Base-by-base conservation (phyloP, 92 coral and sea anemone species). In the Paragorgia papillata region DNA sequence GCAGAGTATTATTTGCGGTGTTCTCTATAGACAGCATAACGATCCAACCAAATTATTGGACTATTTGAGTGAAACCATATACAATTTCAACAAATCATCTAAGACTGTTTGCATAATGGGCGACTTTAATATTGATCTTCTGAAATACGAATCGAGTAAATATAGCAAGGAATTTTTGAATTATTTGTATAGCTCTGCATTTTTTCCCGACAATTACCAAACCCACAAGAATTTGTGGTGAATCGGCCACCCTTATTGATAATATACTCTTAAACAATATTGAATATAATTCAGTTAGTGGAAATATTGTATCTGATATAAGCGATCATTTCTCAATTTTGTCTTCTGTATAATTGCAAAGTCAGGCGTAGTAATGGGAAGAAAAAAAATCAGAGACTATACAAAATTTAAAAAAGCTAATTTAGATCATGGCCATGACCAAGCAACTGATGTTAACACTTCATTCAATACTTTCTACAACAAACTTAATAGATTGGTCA, bases 21-120 rank as follows among this genome's bases (percentile, higher is more conserved):
- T 81, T 58, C 35, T 53, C 21, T 86, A 77, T 70, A 57, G 87
- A 57, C 90, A 86, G 64, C 90, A 86, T 60, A 86, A 77, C 73
- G 55, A 53, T 76, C 62, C 90, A 31, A 64, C 83, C 50, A 62
- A 48, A 55, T 82, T 82, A 31, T 51, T 82, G 25, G 75, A 82
- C 17, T 82, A 73, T 22, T 24, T 82, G 41, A 59, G 74, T 24
- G 85, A 81, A 34, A 68, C 60, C 48, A 66, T 81, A 20, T 76
- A 69, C 43, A 57, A 58, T 39, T 35, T 37, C 9, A 37, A 37
- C 62, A 66, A 37, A 9, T 76, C 71, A n/a, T 55, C 58, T 81
- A 30, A 57, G 33, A 75, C 67, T 57, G n/a, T n/a, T n/a, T n/a
- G n/a, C n/a, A n/a, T n/a, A n/a, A n/a, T n/a, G n/a, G n/a, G n/a